Evolutionary conservation across 2,113 vertebrate species (phyloP).

Genomic region (Barnardius zonarius): DNA sequence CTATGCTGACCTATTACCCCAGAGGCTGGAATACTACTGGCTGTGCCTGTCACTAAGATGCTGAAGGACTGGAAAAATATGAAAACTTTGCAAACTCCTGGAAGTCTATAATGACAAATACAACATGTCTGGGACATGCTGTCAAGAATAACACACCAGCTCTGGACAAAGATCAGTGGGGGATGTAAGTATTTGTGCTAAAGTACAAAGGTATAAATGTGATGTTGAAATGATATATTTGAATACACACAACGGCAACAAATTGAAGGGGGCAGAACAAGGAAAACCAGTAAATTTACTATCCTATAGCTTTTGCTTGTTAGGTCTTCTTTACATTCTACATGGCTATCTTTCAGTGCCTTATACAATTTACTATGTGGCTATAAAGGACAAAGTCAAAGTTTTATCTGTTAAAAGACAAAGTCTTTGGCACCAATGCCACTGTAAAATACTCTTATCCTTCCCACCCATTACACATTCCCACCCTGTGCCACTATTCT

Average conservation of each 20-base stretch:
- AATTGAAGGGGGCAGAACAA: neutral
- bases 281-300: neutral
- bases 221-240: constrained; percentile 12
- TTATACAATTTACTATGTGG: neutral
- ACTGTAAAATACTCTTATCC: neutral
- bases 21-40: neutral
- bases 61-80: neutral
- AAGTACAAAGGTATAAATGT: constrained; percentile 35
- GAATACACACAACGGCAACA: neutral
- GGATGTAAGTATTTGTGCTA: neutral
- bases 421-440: neutral
- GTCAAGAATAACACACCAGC: constrained; percentile 17
- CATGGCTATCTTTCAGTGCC: neutral
- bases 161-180: constrained; percentile 12
- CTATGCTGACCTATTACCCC: neutral
- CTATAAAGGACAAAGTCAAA: neutral
- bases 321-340: neutral
- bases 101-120: neutral
- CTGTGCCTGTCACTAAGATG: neutral
- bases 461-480: neutral
- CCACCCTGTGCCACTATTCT: neutral
- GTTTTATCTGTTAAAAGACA: neutral
- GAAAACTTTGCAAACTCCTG: neutral
- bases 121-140: constrained; percentile 31
- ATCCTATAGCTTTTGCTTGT: neutral